Conservation (phyloP, 2,797 vertebrate species). For the Taenioides sp. region DNA sequence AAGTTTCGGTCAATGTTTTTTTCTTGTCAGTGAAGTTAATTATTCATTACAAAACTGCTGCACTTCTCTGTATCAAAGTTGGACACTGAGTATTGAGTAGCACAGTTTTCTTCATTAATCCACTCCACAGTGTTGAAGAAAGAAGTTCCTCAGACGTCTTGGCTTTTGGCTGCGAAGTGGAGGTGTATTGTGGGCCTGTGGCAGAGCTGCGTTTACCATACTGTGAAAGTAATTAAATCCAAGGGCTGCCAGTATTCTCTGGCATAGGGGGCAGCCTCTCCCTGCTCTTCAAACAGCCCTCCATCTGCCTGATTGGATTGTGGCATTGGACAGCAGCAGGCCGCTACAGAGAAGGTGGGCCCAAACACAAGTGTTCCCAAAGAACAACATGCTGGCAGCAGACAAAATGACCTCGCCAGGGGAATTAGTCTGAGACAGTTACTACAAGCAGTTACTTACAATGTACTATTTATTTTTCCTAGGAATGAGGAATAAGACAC, state of each 20-base stretch:
- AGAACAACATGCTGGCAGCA: conserved; percentile 49
- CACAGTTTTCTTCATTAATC: conserved; percentile 39
- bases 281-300: conserved; percentile 70
- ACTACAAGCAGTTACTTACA: not conserved
- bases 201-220: conserved; percentile 77
- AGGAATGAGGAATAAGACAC: not conserved
- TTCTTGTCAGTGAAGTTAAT: not conserved
- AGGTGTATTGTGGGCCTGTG: conserved; percentile 67
- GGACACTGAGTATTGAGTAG: conserved; percentile 1
- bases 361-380: conserved; percentile 36
- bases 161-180: conserved; percentile 48
- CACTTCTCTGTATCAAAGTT: not conserved
- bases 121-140: conserved; percentile 29
- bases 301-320: conserved; percentile 82
- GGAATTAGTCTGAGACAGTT: conserved; percentile 23
- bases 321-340: conserved; percentile 65
- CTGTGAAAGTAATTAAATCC: conserved; percentile 85
- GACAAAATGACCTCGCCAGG: conserved; percentile 61
- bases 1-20: not conserved
- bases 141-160: conserved; percentile 45
- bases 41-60: not conserved
- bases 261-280: conserved; percentile 57
- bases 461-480: not conserved
- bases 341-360: conserved; percentile 54
- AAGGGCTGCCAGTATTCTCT: conserved; percentile 79